Conservation (phyloP, 2,888 invertebrate genomes). For the Synanthedon vespiformis region DNA sequence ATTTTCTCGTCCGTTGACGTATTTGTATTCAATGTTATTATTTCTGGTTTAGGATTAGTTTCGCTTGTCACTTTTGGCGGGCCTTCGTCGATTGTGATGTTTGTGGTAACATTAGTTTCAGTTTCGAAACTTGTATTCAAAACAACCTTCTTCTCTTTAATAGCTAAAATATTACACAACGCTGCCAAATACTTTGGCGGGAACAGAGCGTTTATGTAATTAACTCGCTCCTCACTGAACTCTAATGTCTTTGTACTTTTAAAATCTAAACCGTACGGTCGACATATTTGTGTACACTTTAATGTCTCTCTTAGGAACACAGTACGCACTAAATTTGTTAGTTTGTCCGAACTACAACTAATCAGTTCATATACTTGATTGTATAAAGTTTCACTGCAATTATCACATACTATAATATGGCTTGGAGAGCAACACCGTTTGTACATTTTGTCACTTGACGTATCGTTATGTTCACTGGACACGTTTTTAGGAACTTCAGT, state of each 20-base stretch:
- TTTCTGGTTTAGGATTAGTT: slow-evolving; percentile 42
- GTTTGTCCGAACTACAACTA: slow-evolving; percentile 75
- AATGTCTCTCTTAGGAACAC: slow-evolving; percentile 73
- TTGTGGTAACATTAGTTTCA: slow-evolving; percentile 58
- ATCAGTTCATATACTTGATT: slow-evolving; percentile 79
- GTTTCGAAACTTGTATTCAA: slow-evolving; percentile 73
- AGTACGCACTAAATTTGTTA: slow-evolving; percentile 72
- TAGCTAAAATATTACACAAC: slow-evolving; percentile 81
- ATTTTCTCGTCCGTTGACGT: slow-evolving; percentile 39
- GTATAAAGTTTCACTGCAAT: slow-evolving; percentile 79
- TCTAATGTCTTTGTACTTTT: slow-evolving; percentile 67
- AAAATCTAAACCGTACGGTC: slow-evolving; percentile 73
- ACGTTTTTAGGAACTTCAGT: slow-evolving; percentile 74
- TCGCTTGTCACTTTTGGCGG: slow-evolving; percentile 38
- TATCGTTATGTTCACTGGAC: slow-evolving; percentile 58
- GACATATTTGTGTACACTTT: slow-evolving; percentile 71
- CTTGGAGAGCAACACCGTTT: slow-evolving; percentile 78
- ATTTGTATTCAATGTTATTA: slow-evolving; percentile 42
- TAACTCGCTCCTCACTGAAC: slow-evolving; percentile 59
- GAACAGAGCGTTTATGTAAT: slow-evolving; percentile 74
- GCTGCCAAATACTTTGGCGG: slow-evolving; percentile 79
- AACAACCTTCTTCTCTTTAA: slow-evolving; percentile 75
- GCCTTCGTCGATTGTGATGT: slow-evolving; percentile 50
- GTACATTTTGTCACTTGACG: slow-evolving; percentile 48
- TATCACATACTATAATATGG: slow-evolving; percentile 79